A percentile compares a stretch with the other conserved stretches of the same genome.
phyloP scores from a whole-genome alignment of 2,113 vertebrate species.

The Lophura nycthemera region DNA sequence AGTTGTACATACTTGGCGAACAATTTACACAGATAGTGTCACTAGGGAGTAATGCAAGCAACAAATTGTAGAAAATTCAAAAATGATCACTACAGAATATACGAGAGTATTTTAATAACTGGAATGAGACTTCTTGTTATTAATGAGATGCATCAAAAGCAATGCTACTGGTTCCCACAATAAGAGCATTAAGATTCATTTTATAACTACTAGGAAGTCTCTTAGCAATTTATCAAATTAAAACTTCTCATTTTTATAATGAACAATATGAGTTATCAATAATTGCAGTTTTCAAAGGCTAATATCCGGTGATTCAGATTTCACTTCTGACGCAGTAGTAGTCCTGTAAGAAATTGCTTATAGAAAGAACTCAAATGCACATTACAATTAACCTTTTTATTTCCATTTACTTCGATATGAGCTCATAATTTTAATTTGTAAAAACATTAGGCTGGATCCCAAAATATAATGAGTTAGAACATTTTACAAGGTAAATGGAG shows the following conservation, averaged over 20 bases:
- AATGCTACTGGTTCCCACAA: conserved; percentile 32
- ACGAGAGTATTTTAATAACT: background rate
- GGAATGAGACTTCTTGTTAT: conserved; percentile 30
- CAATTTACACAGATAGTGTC: conserved; percentile 49
- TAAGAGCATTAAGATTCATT: conserved; percentile 55
- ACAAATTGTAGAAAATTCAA: conserved; percentile 36
- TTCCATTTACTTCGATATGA: background rate
- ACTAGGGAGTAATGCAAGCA: conserved; percentile 44
- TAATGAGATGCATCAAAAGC: conserved; percentile 49
- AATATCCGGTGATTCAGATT: background rate
- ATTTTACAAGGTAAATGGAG: conserved; percentile 9
- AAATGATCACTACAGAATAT: background rate
- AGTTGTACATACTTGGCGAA: conserved; percentile 28
- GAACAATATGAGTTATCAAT: conserved; percentile 23
- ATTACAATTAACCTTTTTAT: conserved; percentile 38
- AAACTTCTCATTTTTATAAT: conserved; percentile 30
- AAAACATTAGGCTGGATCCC: conserved; percentile 8
- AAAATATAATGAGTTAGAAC: conserved; percentile 5
- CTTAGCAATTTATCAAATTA: conserved; percentile 52
- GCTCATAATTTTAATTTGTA: background rate
- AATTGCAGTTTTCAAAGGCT: conserved; percentile 38
- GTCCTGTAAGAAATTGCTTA: background rate
- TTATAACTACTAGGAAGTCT: conserved; percentile 34
- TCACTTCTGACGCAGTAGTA: background rate
- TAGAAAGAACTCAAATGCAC: background rate